Conservation (phyloP, 2,888 invertebrate genomes). For the Ptilodon capucinus region DNA sequence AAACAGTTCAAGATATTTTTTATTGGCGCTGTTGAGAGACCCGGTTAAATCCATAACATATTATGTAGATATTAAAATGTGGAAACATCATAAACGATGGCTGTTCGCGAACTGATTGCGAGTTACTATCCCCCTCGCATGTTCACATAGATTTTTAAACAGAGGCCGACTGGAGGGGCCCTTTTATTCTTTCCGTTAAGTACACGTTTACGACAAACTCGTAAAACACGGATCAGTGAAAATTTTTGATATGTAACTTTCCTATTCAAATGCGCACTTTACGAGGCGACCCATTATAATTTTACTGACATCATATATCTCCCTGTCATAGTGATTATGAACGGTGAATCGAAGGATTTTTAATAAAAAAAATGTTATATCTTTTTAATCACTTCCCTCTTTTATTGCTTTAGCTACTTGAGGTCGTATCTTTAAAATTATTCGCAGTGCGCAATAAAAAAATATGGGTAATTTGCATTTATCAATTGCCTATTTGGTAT, state of each 20-base stretch:
- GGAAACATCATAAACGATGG: conserved; percentile 43
- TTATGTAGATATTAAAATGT: conserved; percentile 45
- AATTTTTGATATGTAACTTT: conserved; percentile 83
- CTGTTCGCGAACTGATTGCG: conserved; percentile 57
- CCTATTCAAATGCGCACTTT: conserved; percentile 79
- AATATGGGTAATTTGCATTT: conserved; percentile 40
- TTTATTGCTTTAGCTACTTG: conserved; percentile 50
- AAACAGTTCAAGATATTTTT: conserved; percentile 28
- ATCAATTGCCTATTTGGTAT: conserved; percentile 33
- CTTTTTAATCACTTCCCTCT: conserved; percentile 78
- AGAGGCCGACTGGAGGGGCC: conserved; percentile 56
- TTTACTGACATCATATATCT: conserved; percentile 78
- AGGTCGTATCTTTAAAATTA: conserved; percentile 55
- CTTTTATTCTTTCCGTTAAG: conserved; percentile 73
- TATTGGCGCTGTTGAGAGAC: conserved; percentile 22
- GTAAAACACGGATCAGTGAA: conserved; percentile 82
- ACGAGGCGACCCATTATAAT: conserved; percentile 77
- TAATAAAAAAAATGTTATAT: conserved; percentile 68
- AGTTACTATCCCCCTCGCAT: conserved; percentile 48
- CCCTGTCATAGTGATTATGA: conserved; percentile 68
- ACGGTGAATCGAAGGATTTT: conserved; percentile 72
- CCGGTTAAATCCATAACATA: conserved; percentile 31
- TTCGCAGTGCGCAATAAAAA: conserved; percentile 52
- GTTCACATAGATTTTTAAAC: conserved; percentile 59
- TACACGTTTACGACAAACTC: conserved; percentile 79